Evolutionary conservation across 2,797 vertebrate species (phyloP).

Genomic region (Cuculus canorus): DNA sequence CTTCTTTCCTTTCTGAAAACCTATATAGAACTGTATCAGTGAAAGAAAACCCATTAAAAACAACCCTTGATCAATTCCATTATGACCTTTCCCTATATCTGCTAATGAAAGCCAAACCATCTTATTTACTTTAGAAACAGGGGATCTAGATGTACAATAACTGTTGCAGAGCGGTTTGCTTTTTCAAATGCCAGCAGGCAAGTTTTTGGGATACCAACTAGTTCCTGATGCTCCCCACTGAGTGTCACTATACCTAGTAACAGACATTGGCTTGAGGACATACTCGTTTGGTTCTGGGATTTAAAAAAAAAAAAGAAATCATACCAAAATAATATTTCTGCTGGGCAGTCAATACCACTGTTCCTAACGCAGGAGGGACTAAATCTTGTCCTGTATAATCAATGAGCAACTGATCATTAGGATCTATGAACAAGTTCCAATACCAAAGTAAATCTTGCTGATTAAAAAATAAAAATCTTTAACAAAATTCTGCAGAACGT

Average conservation of each 20-base stretch:
- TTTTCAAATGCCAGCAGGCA: not conserved
- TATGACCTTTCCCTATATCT: not conserved
- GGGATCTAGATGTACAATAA: not conserved
- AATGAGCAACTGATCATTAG: not conserved
- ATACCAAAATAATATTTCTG: not conserved
- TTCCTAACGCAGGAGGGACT: not conserved
- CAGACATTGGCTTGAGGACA: not conserved
- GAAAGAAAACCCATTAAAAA: not conserved
- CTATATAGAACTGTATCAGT: not conserved
- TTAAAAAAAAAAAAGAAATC: not conserved
- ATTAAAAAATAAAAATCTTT: not conserved
- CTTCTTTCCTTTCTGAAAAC: not conserved
- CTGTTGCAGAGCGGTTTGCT: not conserved
- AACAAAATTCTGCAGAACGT: not conserved
- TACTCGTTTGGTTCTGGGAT: not conserved
- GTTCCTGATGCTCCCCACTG: not conserved
- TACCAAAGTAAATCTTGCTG: not conserved
- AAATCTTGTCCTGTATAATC: not conserved
- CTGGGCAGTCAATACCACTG: not conserved
- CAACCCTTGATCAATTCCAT: not conserved
- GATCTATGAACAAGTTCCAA: not conserved
- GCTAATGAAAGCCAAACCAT: not conserved
- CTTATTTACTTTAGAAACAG: not conserved
- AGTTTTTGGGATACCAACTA: not conserved
- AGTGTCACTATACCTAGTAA: not conserved